Conservation (phyloP, 2,113 vertebrate genomes). For the Carassius carassius region DNA sequence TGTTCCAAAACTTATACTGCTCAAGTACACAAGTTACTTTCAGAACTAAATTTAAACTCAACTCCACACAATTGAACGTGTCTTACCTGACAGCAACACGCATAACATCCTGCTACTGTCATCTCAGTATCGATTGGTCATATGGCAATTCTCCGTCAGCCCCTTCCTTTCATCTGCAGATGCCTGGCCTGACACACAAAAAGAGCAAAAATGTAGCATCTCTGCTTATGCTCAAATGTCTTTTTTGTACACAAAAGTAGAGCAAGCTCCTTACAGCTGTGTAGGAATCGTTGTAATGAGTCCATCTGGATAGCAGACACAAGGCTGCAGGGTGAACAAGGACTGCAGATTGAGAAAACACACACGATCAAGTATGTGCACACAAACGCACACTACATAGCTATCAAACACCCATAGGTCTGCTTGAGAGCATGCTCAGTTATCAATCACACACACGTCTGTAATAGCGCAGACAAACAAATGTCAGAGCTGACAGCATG, state of each 20-base stretch:
- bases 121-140: background rate
- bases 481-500: constrained; percentile 30
- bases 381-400: constrained; percentile 26
- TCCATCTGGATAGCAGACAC: constrained; percentile 37
- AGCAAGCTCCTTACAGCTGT: constrained; percentile 39
- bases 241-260: constrained; percentile 28
- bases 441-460: constrained; percentile 35
- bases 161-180: background rate
- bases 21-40: background rate
- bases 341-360: background rate
- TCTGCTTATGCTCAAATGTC: background rate
- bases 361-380: constrained; percentile 4
- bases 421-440: background rate
- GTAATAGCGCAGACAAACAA: constrained; percentile 25
- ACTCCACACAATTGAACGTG: background rate
- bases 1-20: background rate
- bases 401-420: background rate
- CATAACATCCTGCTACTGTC: background rate
- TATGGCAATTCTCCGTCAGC: background rate
- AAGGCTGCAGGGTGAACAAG: constrained; percentile 6
- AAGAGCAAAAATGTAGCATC: background rate
- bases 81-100: background rate
- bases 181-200: background rate
- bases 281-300: constrained; percentile 39
- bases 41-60: constrained; percentile 1